Conservation (phyloP, 2,888 invertebrate species). For the Ptychoptera contaminata region DNA sequence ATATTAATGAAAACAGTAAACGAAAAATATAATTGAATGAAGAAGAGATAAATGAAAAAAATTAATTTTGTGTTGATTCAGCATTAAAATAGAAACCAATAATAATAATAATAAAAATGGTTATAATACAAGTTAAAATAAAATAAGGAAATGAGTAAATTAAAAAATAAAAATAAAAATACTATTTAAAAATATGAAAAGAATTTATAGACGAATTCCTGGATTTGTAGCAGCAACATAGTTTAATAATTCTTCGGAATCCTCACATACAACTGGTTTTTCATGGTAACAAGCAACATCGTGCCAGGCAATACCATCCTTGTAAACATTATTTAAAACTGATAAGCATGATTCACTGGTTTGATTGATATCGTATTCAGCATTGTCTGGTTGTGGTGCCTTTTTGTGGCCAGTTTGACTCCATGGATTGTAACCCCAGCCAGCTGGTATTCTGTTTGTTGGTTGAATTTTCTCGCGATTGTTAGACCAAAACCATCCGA, state of each 20-base stretch:
- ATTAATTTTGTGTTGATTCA: too few relatives aligned
- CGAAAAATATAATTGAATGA: too few relatives aligned
- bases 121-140: too few relatives aligned
- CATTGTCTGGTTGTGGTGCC: conserved; percentile 74
- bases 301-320: conserved; percentile 87
- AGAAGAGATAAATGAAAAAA: too few relatives aligned
- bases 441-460: conserved; percentile 48
- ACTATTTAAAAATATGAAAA: too few relatives aligned
- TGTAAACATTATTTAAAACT: conserved; percentile 82
- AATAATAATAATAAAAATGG: too few relatives aligned
- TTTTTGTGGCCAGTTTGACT: conserved; percentile 84
- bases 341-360: conserved; percentile 78
- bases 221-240: conserved; percentile 75
- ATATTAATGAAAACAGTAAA: too few relatives aligned
- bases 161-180: too few relatives aligned
- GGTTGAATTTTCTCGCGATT: conserved; percentile 74
- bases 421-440: conserved; percentile 70
- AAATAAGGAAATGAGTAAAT: too few relatives aligned
- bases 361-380: conserved; percentile 78
- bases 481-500: conserved; percentile 89
- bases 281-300: conserved; percentile 89
- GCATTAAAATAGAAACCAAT: too few relatives aligned
- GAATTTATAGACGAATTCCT: conserved; percentile 57
- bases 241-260: conserved; percentile 72
- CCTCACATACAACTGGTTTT: conserved; percentile 82